Evolutionary conservation across 2,888 invertebrate species (phyloP), one percentile per base, ranked within the genome.

Genomic region (Scotopteryx bipunctaria): DNA sequence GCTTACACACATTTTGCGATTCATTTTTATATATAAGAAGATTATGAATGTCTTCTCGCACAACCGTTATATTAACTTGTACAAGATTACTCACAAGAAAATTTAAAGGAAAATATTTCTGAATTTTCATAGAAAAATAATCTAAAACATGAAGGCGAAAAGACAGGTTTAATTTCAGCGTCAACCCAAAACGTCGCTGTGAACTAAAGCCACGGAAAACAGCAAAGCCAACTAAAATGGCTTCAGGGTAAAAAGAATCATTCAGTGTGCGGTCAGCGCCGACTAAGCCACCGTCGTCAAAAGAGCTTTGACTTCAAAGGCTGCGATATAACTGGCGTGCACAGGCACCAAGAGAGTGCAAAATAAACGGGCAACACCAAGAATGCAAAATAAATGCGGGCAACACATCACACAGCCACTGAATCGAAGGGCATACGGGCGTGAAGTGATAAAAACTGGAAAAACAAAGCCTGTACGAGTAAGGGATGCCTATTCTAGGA

Each of bases 241-340:
- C 65, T 81, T 82, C 82, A 81, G 61, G 61, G 76, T 71, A 76
- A 79, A 77, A 81, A 77, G 76, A 82, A 82, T 81, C 83, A 83
- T 82, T 83, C 73, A 83, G 74, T 67, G 83, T 67, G 83, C 82
- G 86, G 86, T 85, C 85, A 86, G 81, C 78, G 64, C 59, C 69
- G 67, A 74, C 76, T 74, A 75, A 75, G 75, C 79, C 73, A 67
- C 71, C 55, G 72, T 76, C 69, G 77, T 86, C 84, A 87, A 89
- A 86, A 84, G 87, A 80, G 82, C 83, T 84, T 86, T 84, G 78
- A 86, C 86, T 84, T 90, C 89, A 90, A 90, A 90, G 89, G 78
- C 63, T 68, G 70, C 63, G 72, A 77, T 81, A 81, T 84, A 82
- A 85, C 85, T 83, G 82, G 76, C 79, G 15, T 23, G 17, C 31